Evolutionary conservation across 2,888 invertebrate genomes (phyloP), one percentile per base, ranked within the genome.

Genomic region (Colletes collaris): DNA sequence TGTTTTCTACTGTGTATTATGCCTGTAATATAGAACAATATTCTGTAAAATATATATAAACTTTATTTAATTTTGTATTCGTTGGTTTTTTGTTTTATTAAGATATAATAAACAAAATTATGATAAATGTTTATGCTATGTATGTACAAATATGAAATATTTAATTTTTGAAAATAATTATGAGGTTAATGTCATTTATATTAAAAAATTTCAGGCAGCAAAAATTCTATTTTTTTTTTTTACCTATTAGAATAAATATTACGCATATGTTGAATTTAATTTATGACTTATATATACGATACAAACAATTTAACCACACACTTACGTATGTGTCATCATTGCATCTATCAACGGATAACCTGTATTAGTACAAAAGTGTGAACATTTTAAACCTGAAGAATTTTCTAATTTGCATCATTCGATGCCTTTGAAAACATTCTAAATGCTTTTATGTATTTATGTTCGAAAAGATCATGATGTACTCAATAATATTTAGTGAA

Each of bases 331-430:
- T 35, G 0, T 65, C 65, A 59, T 65, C 64, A 19, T 59, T 40
- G 50, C 27, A 27, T 11, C 11, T 46, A 69, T 49, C 11, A n/a
- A 49, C 37, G 11, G 13, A 2, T 58, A 55, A 3, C 16, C 60
- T 66, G 44, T 8, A 56, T 27, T 4, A 70, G 37, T 49, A 53
- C 3, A n/a, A 49, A 60, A 13, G 4, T 40, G 49, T 46, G 10
- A 2, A 10, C 40, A 49, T 27, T 52, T 16, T 27, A 52, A 35
- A 59, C 19, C 5, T 27, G 0, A 11, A 40, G n/a, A 69, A 40
- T 58, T 40, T 65, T 16, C 7, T 76, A 16, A 60, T 50, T 65
- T 66, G 55, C 35, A 66, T 55, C 11, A 76, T 10, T 44, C 53
- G 35, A 60, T 44, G 11, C n/a, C 19, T 53, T 50, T 40, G 4